Percentiles rank a stretch among this genome's conserved stretches.
These are phyloP conservation scores for Coelogynopora nodosa DNA, from an alignment of 2,888 invertebrate species.

Conservation along the genomic window DNA sequence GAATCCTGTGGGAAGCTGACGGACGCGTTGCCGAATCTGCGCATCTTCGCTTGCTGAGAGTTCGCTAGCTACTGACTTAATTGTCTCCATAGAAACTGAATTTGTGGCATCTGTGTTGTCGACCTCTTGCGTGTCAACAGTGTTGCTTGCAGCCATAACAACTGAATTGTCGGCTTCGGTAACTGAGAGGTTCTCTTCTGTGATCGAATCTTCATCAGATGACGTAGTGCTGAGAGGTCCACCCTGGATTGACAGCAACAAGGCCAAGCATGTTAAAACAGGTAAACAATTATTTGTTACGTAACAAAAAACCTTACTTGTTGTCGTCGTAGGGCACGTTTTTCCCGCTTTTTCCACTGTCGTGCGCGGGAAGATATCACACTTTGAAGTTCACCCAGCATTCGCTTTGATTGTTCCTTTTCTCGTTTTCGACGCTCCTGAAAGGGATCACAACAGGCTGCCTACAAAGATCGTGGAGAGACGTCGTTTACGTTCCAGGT, in stretches of 20 bases:
- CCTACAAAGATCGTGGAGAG: not conserved
- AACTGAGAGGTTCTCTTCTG: no score
- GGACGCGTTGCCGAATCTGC: not conserved
- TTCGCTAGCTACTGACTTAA: not conserved
- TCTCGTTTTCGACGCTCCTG: not conserved
- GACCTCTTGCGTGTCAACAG: not conserved
- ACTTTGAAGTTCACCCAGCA: slow-evolving; percentile 23
- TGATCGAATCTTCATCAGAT: not conserved
- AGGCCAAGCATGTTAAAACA: no score
- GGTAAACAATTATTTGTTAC: no score
- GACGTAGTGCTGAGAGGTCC: not conserved
- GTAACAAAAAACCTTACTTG: no score
- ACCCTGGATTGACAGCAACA: not conserved
- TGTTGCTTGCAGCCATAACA: no score
- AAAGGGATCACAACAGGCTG: not conserved
- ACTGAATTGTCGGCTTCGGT: no score
- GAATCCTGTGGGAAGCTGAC: not conserved
- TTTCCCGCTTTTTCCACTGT: slow-evolving; percentile 34
- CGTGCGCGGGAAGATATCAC: slow-evolving; percentile 15
- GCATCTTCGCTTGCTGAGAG: not conserved
- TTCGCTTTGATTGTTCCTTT: not conserved
- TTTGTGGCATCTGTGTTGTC: not conserved
- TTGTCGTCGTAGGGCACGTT: slow-evolving; percentile 21
- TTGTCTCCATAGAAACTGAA: not conserved
- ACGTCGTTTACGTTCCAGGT: not conserved